phyloP scores from a whole-genome alignment of 2,797 vertebrate genomes.

The Rhinichthys osculus region DNA sequence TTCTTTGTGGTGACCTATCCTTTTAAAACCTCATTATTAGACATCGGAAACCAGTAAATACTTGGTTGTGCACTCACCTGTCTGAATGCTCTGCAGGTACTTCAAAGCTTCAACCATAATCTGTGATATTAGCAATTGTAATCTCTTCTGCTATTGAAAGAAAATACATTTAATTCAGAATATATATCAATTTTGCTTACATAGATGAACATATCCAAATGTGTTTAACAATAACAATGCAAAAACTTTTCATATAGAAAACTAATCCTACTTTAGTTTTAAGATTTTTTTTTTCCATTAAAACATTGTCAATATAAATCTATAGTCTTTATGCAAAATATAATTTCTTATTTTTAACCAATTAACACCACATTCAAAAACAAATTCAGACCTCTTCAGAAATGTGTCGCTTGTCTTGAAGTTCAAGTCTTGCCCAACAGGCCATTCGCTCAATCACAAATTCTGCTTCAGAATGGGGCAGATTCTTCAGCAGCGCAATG shows the following conservation, averaged over 20 bases:
- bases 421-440: constrained; percentile 83
- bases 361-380: not conserved
- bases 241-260: not conserved
- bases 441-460: constrained; percentile 84
- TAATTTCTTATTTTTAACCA: not conserved
- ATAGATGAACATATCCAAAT: not conserved
- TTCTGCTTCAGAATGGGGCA: constrained; percentile 79
- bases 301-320: not conserved
- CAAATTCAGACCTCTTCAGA: constrained; percentile 82
- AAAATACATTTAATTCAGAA: constrained; percentile 2
- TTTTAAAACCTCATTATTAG: not conserved
- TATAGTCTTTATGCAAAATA: not conserved
- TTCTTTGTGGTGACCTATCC: not conserved
- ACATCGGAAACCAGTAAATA: not conserved
- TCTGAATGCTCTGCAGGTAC: constrained; percentile 81
- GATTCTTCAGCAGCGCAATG: constrained; percentile 80
- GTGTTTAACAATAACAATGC: not conserved
- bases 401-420: constrained; percentile 82
- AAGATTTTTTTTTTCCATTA: not conserved
- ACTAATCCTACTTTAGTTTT: not conserved
- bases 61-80: constrained; percentile 73
- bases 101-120: constrained; percentile 85
- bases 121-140: constrained; percentile 82
- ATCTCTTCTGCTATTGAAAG: constrained; percentile 80
- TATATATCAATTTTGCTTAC: not conserved